These are phyloP conservation scores for Aporophyla nigra DNA, from an alignment of 2,888 invertebrate genomes.

Conservation along the genomic window DNA sequence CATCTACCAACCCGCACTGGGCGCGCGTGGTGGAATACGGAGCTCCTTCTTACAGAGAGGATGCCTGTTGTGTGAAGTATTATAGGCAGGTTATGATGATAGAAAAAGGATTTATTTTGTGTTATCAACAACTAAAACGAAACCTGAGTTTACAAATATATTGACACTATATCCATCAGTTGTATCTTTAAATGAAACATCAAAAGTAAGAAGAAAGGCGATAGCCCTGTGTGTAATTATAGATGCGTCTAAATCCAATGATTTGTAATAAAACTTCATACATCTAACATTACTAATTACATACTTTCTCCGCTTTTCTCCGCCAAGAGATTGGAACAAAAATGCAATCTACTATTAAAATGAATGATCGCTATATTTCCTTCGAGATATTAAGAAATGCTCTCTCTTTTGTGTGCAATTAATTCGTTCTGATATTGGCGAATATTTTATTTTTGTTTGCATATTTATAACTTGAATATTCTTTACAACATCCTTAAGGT, in stretches of 20 bases:
- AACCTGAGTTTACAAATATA: neutral
- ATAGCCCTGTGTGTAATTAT: conserved; percentile 57
- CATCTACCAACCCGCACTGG: no score
- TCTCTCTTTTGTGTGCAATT: conserved; percentile 50
- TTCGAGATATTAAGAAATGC: conserved; percentile 63
- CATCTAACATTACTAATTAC: conserved; percentile 73
- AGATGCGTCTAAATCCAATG: conserved; percentile 61
- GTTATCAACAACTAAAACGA: neutral
- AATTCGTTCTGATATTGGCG: conserved; percentile 26
- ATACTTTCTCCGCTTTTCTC: conserved; percentile 80
- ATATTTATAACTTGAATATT: neutral
- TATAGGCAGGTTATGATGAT: no score
- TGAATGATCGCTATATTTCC: conserved; percentile 75
- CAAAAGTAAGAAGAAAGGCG: conserved; percentile 54
- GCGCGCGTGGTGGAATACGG: no score
- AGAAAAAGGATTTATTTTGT: no score
- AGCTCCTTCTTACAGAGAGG: no score
- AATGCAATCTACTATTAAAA: conserved; percentile 76
- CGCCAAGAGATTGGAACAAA: conserved; percentile 67
- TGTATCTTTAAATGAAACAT: conserved; percentile 30
- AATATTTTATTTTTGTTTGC: conserved; percentile 36
- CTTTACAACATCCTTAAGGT: neutral
- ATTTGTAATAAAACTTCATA: conserved; percentile 71
- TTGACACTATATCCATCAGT: conserved; percentile 15
- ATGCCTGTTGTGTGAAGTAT: no score